Conservation (phyloP, 2,797 vertebrate species). For the Rhinichthys osculus region DNA sequence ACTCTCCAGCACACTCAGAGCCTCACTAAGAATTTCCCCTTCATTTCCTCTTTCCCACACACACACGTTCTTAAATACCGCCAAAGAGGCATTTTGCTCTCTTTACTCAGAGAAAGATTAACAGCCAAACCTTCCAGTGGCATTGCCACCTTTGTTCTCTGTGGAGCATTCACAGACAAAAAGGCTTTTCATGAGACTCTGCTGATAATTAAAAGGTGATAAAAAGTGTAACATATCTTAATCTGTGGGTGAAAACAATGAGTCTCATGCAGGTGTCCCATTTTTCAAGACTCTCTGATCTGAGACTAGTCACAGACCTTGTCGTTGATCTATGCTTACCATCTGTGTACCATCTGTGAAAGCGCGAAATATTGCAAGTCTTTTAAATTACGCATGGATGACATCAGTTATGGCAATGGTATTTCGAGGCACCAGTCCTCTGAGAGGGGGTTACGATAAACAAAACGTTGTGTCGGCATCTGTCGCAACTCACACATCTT, state of each 20-base stretch:
- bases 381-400: constrained; percentile 50
- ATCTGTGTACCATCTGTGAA: constrained; percentile 61
- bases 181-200: background rate
- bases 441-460: constrained; percentile 22
- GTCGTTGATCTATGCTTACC: constrained; percentile 39
- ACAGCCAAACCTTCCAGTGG: background rate
- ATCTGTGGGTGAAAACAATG: constrained; percentile 37
- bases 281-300: constrained; percentile 28
- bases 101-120: background rate
- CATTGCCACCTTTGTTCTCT: background rate
- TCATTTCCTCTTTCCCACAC: background rate
- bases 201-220: constrained; percentile 42
- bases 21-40: background rate
- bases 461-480: constrained; percentile 10
- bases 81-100: background rate
- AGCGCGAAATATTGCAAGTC: constrained; percentile 47
- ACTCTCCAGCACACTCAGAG: background rate
- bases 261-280: constrained; percentile 32
- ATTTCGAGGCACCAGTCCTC: background rate
- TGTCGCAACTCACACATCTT: background rate
- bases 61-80: background rate
- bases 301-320: constrained; percentile 44
- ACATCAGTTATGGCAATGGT: constrained; percentile 39
- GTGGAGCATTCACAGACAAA: background rate
- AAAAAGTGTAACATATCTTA: constrained; percentile 39